Conservation (phyloP, 2,888 invertebrate species). For the Stegana nigrithorax region DNA sequence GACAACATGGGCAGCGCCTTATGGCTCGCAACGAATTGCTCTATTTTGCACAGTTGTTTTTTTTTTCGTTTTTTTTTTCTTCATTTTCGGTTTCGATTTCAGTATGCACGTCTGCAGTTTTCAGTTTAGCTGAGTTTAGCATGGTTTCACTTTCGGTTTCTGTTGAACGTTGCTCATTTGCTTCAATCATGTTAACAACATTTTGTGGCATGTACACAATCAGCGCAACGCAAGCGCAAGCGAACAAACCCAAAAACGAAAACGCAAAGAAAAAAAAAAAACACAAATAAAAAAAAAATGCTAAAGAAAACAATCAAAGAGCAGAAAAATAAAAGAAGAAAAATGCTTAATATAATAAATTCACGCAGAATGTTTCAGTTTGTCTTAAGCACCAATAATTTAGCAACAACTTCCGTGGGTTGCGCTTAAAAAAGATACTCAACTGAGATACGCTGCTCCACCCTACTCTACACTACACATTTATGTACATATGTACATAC, state of each 20-base stretch:
- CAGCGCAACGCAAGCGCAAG: slow-evolving; percentile 28
- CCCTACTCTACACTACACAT: no score
- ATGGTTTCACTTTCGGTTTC: slow-evolving; percentile 58
- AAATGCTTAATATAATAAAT: no score
- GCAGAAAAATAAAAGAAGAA: no score
- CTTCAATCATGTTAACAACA: slow-evolving; percentile 58
- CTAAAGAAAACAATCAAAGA: background rate
- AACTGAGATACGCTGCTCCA: no score
- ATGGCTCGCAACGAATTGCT: slow-evolving; percentile 49
- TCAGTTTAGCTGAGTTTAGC: background rate
- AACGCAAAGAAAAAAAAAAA: background rate
- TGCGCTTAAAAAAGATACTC: no score
- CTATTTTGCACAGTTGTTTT: slow-evolving; percentile 51
- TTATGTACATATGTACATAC: no score
- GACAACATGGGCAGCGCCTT: background rate
- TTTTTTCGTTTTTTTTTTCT: no score
- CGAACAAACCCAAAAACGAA: background rate
- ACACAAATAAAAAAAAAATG: background rate
- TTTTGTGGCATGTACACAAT: slow-evolving; percentile 17
- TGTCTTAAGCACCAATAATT: slow-evolving; percentile 3
- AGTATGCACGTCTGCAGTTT: background rate
- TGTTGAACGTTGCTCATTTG: slow-evolving; percentile 37
- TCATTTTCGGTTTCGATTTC: slow-evolving; percentile 14
- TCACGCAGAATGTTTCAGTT: no score
- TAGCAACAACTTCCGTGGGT: background rate